Evolutionary conservation across 2,113 vertebrate genomes (phyloP).

Genomic region (Pelusios castaneus): DNA sequence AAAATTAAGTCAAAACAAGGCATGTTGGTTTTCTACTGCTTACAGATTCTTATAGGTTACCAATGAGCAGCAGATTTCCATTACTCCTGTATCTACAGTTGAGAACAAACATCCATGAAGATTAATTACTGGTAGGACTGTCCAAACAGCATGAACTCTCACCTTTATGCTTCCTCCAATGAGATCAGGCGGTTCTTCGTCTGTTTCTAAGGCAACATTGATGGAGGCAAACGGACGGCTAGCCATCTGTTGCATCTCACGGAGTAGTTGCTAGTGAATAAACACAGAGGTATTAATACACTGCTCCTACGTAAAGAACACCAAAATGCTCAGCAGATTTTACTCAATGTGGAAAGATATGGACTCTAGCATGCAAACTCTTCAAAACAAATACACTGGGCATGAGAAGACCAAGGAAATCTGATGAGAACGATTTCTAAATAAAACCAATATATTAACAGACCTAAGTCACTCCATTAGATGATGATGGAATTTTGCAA

Average conservation of each 20-base stretch:
- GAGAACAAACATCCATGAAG: background rate
- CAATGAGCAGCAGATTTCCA: background rate
- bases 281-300: constrained; percentile 56
- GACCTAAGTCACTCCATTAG: background rate
- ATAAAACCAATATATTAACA: background rate
- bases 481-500: background rate
- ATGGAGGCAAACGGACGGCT: constrained; percentile 98
- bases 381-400: background rate
- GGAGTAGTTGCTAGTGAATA: constrained; percentile 92
- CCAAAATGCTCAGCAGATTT: background rate
- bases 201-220: constrained; percentile 98
- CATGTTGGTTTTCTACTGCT: background rate
- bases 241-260: constrained; percentile 99
- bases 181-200: constrained; percentile 98
- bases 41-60: background rate
- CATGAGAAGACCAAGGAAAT: background rate
- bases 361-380: accelerated
- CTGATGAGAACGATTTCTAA: background rate
- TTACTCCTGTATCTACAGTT: background rate
- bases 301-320: background rate
- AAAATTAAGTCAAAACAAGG: constrained; percentile 5
- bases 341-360: background rate
- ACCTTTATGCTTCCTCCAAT: constrained; percentile 98
- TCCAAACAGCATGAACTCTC: constrained; percentile 61
- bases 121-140: background rate